phyloP scores from a whole-genome alignment of 1,140 invertebrate genomes.

The Drosophila jambulina region DNA sequence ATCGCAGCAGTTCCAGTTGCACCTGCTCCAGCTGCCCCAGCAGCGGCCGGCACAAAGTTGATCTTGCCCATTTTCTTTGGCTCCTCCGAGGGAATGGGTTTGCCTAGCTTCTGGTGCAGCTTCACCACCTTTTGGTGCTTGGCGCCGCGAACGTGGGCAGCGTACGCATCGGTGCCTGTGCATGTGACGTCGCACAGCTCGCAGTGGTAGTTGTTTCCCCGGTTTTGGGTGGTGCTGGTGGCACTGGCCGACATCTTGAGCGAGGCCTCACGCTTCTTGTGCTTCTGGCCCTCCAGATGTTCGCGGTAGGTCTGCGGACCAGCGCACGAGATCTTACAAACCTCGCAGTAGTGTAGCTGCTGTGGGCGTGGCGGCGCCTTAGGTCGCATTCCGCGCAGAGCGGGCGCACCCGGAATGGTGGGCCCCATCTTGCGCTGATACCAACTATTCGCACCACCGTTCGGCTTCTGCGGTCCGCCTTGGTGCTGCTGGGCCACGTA shows the following conservation, averaged over 20 bases:
- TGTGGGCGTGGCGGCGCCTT: constrained; percentile 95
- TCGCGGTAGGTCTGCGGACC: constrained; percentile 98
- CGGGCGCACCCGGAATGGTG: constrained; percentile 59
- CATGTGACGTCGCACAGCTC: constrained; percentile 99
- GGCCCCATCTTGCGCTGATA: constrained; percentile 86
- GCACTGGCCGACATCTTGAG: constrained; percentile 89
- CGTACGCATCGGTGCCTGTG: constrained; percentile 98
- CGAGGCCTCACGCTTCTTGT: constrained; percentile 98
- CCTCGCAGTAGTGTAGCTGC: constrained; percentile 97
- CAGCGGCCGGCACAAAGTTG: constrained; percentile 94
- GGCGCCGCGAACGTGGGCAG: constrained; percentile 97
- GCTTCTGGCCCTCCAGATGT: constrained; percentile 98
- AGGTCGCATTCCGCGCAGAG: constrained; percentile 77
- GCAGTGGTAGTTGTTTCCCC: constrained; percentile 91
- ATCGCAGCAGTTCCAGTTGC: constrained; percentile 11
- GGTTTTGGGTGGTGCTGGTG: constrained; percentile 86
- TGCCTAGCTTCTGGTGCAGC: constrained; percentile 97
- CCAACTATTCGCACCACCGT: constrained; percentile 61
- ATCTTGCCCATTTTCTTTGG: constrained; percentile 96
- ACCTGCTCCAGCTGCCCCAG: constrained; percentile 81
- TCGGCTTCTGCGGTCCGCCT: constrained; percentile 63
- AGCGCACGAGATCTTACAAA: constrained; percentile 99
- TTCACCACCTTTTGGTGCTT: constrained; percentile 99
- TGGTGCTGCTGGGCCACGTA: constrained; percentile 94
- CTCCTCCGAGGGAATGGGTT: constrained; percentile 97